These are phyloP conservation scores for Horisme vitalbata DNA, from an alignment of 2,888 invertebrate genomes.

Conservation along the genomic window DNA sequence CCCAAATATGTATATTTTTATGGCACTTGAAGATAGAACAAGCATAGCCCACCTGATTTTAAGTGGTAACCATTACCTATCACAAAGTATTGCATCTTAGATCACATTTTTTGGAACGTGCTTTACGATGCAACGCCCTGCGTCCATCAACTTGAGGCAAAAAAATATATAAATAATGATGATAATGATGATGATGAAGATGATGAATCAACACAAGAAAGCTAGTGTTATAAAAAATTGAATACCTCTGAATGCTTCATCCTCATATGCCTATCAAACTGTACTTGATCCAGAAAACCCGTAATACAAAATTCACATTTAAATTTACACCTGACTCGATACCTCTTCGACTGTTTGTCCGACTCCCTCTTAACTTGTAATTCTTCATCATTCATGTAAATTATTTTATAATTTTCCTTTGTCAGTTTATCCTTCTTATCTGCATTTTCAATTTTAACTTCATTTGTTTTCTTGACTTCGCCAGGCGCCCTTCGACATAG, in stretches of 20 bases:
- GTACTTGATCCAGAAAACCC: conserved; percentile 9
- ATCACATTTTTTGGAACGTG: too few relatives aligned
- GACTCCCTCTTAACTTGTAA: conserved; percentile 7
- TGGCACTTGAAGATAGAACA: too few relatives aligned
- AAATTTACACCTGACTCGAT: conserved; percentile 11
- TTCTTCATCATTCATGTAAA: conserved; percentile 19
- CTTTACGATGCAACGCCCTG: too few relatives aligned
- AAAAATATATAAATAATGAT: too few relatives aligned
- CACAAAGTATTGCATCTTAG: too few relatives aligned
- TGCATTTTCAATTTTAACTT: not conserved
- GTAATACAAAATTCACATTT: conserved; percentile 14
- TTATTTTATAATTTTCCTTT: conserved; percentile 16
- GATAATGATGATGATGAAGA: not conserved
- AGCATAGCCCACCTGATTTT: too few relatives aligned
- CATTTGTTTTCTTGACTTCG: conserved; percentile 5
- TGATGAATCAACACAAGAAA: not conserved
- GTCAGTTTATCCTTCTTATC: too few relatives aligned
- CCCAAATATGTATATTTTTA: too few relatives aligned
- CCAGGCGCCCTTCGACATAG: too few relatives aligned
- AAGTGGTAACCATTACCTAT: too few relatives aligned
- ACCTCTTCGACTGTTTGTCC: conserved; percentile 5
- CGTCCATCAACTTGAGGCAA: too few relatives aligned
- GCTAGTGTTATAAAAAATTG: too few relatives aligned
- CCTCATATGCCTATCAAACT: conserved; percentile 11
- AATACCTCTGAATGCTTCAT: conserved; percentile 20